Evolutionary conservation across 1,140 invertebrate genomes (phyloP).

Genomic region (Episyrphus balteatus): DNA sequence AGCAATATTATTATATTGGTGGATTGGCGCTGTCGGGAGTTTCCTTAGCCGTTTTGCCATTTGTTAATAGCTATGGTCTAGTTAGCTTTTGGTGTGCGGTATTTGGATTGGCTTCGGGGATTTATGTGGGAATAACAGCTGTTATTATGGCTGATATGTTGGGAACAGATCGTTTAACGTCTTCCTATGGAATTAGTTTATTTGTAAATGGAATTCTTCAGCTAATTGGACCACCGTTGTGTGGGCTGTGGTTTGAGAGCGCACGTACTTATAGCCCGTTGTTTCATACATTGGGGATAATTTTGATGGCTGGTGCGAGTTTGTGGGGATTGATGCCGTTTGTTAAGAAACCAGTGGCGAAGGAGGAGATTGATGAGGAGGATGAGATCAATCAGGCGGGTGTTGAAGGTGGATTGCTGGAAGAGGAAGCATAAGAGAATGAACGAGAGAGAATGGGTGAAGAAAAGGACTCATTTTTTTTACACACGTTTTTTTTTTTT

Average conservation of each 20-base stretch:
- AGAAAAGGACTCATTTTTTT: too few species aligned
- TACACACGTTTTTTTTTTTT: too few species aligned
- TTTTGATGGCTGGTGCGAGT: slow-evolving; percentile 57
- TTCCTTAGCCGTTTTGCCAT: slow-evolving; percentile 55
- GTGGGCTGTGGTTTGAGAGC: slow-evolving; percentile 53
- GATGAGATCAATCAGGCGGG: slow-evolving; percentile 8
- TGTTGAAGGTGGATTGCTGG: too few species aligned
- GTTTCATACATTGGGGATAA: slow-evolving; percentile 57
- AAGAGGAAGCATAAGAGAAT: too few species aligned
- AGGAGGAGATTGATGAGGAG: slow-evolving; percentile 13
- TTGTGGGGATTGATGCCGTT: slow-evolving; percentile 65
- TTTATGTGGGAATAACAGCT: slow-evolving; percentile 74
- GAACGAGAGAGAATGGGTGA: too few species aligned
- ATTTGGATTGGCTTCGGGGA: slow-evolving; percentile 71
- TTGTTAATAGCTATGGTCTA: slow-evolving; percentile 43
- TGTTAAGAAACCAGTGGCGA: slow-evolving; percentile 37
- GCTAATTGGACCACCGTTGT: slow-evolving; percentile 66
- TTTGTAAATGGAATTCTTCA: slow-evolving; percentile 74
- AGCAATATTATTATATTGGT: slow-evolving; percentile 68
- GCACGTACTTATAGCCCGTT: slow-evolving; percentile 55
- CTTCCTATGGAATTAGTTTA: slow-evolving; percentile 72
- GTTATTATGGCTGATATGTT: slow-evolving; percentile 78
- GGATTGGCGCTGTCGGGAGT: slow-evolving; percentile 65
- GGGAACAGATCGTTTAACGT: slow-evolving; percentile 68
- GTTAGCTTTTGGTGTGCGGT: slow-evolving; percentile 58